Evolutionary conservation across 2,888 invertebrate genomes (phyloP).

Genomic region (Drosophila meridiana): DNA sequence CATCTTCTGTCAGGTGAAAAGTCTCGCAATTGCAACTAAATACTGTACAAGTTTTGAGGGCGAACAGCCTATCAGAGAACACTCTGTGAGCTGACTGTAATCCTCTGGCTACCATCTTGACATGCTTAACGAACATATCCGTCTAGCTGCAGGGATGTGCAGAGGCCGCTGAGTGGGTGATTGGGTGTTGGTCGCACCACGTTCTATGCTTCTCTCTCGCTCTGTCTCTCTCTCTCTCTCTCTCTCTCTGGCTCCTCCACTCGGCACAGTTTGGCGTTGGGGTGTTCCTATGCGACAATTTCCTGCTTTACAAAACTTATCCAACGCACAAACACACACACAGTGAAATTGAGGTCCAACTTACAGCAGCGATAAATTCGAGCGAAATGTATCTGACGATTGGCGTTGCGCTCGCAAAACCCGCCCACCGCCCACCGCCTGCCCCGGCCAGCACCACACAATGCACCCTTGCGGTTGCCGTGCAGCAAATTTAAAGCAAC

Average conservation of each 20-base stretch:
- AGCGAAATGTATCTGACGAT: slow-evolving; percentile 80
- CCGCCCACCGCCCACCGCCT: neutral
- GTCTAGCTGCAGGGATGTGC: slow-evolving; percentile 34
- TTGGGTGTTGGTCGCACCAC: slow-evolving; percentile 4
- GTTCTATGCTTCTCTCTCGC: neutral
- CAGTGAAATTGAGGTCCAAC: slow-evolving; percentile 59
- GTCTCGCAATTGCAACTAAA: neutral
- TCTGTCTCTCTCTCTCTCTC: neutral
- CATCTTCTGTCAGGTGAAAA: neutral
- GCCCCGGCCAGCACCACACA: neutral
- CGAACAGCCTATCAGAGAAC: slow-evolving; percentile 35
- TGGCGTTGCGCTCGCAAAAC: slow-evolving; percentile 34
- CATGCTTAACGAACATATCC: neutral
- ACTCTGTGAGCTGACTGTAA: slow-evolving; percentile 1
- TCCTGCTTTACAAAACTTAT: slow-evolving; percentile 72
- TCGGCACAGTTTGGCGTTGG: slow-evolving; percentile 9
- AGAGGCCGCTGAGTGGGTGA: slow-evolving; percentile 12
- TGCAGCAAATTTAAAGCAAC: slow-evolving; percentile 48
- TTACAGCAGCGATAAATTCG: slow-evolving; percentile 84
- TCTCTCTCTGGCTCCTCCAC: neutral
- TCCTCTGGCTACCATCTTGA: slow-evolving; percentile 43
- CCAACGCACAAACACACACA: slow-evolving; percentile 35
- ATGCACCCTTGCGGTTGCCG: slow-evolving; percentile 64
- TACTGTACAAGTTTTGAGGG: neutral
- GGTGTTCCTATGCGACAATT: slow-evolving; percentile 76